Evolutionary conservation across 2,888 invertebrate species (phyloP).

Genomic region (Stenolophus ochropezus): DNA sequence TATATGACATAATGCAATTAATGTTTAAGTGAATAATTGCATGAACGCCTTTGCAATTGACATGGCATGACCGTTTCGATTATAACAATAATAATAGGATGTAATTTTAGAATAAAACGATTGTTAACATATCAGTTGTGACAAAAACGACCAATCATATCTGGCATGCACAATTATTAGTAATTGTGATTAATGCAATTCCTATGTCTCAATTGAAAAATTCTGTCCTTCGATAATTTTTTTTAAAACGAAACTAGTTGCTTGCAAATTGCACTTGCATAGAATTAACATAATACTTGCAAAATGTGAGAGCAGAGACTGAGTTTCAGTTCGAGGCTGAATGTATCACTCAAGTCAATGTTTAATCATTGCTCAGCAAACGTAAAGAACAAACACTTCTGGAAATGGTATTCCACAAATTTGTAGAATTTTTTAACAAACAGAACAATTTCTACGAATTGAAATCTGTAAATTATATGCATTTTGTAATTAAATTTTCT

Average conservation of each 20-base stretch:
- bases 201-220: background rate
- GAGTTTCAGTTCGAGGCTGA: constrained; percentile 46
- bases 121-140: background rate
- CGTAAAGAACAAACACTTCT: no score
- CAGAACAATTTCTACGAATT: no score
- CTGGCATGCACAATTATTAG: background rate
- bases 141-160: no score
- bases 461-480: no score
- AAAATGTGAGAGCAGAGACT: constrained; percentile 44
- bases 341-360: constrained; percentile 4
- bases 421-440: no score
- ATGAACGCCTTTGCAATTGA: background rate
- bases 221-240: constrained; percentile 9
- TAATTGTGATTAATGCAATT: constrained; percentile 1
- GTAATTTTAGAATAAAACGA: background rate
- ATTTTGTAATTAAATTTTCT: no score
- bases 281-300: constrained; percentile 49
- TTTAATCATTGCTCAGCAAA: constrained; percentile 6
- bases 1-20: constrained; percentile 3
- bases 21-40: constrained; percentile 10
- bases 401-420: no score
- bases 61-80: background rate
- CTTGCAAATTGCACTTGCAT: background rate
- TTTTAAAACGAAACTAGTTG: constrained; percentile 46
- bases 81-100: background rate